Base-by-base conservation (phyloP, 2,797 vertebrate species). In the Microctenopoma steveboyesi region DNA sequence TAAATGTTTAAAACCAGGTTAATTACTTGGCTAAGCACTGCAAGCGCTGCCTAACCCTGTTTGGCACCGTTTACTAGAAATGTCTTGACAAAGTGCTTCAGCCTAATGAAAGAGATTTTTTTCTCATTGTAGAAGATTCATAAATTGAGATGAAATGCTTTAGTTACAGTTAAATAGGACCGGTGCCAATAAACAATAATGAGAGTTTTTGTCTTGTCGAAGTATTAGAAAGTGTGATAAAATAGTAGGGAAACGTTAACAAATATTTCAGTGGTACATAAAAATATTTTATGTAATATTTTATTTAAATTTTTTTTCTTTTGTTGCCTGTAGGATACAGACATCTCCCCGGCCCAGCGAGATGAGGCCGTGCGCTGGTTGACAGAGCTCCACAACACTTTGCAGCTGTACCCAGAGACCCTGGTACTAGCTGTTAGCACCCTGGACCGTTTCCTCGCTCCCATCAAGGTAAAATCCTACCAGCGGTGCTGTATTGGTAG, bases 331-430 rank as follows among this genome's bases (percentile, higher is more conserved):
- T 65, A 99, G 98, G 97, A 96, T 92, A 94, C 86, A 94, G 95
- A 96, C 90, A 90, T 99, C 95, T 96, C 97, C 95, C 96, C 96
- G 75, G 94, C 92, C 78, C 96, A 98, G 93, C 95, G 97, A 82
- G 97, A 99, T 78, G 96, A 98, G 91, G 97, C 95, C 18, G 96
- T 98, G 87, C 94, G 93, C 74, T 98, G 97, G 98, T 82, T 99
- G 92, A 94, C 89, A 64, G 95, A 96, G 88, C 93, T 99, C 79
- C 97, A 98, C 82, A 86, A 93, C 85, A 93, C 93, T 43, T 95
- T 97, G 88, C 95, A 95, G 88, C 95, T 99, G 83, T 97, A 98
- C 90, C 97, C 98, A 93, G 97, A 99, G 93, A 97, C 96, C 3
- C 94, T 98, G 74, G 96, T 95, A 90, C 89, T 98, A 85, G 95